Percentiles rank a stretch among this genome's conserved stretches.
Evolutionary conservation across 2,888 invertebrate species (phyloP).

Genomic region (Phaonia tiefii): DNA sequence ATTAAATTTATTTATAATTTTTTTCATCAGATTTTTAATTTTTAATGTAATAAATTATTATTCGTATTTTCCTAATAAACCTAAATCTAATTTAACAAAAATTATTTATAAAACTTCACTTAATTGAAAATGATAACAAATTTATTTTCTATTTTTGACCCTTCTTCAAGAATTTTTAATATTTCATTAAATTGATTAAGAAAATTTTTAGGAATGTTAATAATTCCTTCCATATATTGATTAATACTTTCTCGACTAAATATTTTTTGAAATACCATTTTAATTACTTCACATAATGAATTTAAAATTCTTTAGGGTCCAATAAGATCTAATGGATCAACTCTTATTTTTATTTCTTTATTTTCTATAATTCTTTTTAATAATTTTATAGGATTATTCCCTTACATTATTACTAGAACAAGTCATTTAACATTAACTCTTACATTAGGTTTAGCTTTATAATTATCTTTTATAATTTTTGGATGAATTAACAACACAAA

Average conservation of each 20-base stretch:
- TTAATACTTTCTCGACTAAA: constrained; percentile 82
- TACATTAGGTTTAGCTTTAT: constrained; percentile 83
- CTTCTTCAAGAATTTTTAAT: constrained; percentile 82
- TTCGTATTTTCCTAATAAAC: constrained; percentile 77
- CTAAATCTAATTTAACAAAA: constrained; percentile 75
- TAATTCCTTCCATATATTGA: constrained; percentile 82
- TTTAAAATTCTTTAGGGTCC: constrained; percentile 74
- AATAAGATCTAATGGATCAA: constrained; percentile 44
- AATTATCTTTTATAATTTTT: constrained; percentile 85
- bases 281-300: constrained; percentile 69
- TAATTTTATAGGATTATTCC: constrained; percentile 84
- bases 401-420: constrained; percentile 53
- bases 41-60: constrained; percentile 83
- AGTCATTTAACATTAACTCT: constrained; percentile 82
- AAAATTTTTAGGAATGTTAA: constrained; percentile 78
- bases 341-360: constrained; percentile 55
- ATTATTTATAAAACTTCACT: constrained; percentile 74
- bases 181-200: constrained; percentile 84
- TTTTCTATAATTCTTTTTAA: constrained; percentile 82
- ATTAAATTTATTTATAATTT: constrained; percentile 79
- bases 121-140: constrained; percentile 85
- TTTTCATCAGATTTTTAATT: constrained; percentile 80
- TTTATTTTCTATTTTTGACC: constrained; percentile 86
- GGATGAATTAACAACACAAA: constrained; percentile 84
- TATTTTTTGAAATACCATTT: constrained; percentile 80